phyloP scores from a whole-genome alignment of 2,888 invertebrate species.

The Napeogenes inachia region DNA sequence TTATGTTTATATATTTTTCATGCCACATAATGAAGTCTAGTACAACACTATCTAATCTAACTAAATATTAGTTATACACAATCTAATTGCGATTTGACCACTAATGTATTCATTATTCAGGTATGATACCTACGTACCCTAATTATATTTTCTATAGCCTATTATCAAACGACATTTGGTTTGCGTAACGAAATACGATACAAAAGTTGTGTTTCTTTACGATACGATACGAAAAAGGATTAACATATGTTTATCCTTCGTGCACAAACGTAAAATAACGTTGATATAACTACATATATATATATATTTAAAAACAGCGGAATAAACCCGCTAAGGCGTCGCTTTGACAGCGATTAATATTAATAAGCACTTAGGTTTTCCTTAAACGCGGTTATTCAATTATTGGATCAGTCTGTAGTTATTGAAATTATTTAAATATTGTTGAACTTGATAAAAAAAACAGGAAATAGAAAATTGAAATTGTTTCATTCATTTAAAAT shows the following conservation, averaged over 20 bases:
- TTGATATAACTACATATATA: no score
- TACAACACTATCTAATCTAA: neutral
- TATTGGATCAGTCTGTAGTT: neutral
- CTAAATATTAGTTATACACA: neutral
- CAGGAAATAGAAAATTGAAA: no score
- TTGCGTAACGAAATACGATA: no score
- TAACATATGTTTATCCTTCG: neutral
- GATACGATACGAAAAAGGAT: no score
- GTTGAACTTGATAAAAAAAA: neutral
- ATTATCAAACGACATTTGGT: no score
- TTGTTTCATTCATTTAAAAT: no score
- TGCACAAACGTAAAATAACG: neutral
- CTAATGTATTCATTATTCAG: neutral
- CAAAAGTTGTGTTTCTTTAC: no score
- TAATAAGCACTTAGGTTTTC: neutral
- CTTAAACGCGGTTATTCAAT: neutral
- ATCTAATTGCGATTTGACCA: neutral
- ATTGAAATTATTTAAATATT: slow-evolving; percentile 1
- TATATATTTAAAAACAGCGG: no score
- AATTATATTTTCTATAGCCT: neutral
- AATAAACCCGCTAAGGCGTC: neutral
- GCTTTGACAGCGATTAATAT: neutral
- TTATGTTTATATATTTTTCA: no score
- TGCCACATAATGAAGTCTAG: no score
- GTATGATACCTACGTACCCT: neutral